A percentile compares a stretch with the other conserved stretches of the same genome.
Evolutionary conservation across 1,140 invertebrate species (phyloP).

Genomic region (Apis florea): DNA sequence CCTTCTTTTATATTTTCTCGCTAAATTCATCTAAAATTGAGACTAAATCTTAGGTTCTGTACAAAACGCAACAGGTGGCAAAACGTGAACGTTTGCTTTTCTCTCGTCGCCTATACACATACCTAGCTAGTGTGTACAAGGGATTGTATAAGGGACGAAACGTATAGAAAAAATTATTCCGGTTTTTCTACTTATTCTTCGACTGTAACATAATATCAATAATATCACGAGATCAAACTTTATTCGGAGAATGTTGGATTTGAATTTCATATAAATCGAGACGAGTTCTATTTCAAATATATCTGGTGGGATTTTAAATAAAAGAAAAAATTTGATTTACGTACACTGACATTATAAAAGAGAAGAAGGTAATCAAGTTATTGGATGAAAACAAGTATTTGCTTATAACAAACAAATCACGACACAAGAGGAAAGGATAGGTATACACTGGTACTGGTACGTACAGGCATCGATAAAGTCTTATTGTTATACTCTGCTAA

Average conservation of each 20-base stretch:
- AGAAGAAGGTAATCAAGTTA: neutral
- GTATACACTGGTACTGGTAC: conserved; percentile 3
- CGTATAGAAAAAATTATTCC: neutral
- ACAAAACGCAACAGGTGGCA: conserved; percentile 27
- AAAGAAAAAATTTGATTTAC: neutral
- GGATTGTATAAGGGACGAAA: neutral
- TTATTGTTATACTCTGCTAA: neutral
- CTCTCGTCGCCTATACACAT: neutral
- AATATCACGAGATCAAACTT: neutral
- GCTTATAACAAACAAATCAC: neutral
- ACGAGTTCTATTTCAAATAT: neutral
- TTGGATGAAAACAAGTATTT: neutral
- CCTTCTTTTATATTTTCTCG: neutral
- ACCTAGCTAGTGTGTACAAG: neutral
- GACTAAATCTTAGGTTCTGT: neutral
- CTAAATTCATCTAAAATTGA: neutral
- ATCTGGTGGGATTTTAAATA: neutral
- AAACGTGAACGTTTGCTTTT: no score
- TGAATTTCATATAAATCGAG: no score
- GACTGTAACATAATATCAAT: neutral
- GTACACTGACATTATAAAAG: neutral
- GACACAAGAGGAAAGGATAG: neutral
- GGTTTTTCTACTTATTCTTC: neutral
- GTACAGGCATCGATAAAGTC: conserved; percentile 10
- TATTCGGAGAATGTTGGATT: neutral